Evolutionary conservation across 2,797 vertebrate genomes (phyloP).

Genomic region (Myoxocephalus aenaeus): DNA sequence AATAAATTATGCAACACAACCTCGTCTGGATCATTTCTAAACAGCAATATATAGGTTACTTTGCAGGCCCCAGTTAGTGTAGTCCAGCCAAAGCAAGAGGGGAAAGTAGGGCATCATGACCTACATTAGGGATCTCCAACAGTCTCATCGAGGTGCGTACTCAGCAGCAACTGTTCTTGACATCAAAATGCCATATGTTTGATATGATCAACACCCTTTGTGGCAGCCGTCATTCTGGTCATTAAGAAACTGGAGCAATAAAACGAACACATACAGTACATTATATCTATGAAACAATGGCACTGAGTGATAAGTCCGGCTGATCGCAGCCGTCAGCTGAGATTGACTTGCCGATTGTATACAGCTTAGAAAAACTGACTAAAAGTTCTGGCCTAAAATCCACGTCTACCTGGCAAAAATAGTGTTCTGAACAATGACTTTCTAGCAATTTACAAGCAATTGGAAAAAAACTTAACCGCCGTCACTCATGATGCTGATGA

Average conservation of each 20-base stretch:
- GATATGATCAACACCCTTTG: slow-evolving; percentile 7
- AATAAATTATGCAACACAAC: slow-evolving; percentile 61
- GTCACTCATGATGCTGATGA: not conserved
- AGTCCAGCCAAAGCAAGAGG: slow-evolving; percentile 51
- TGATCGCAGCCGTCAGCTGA: slow-evolving; percentile 4
- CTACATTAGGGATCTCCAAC: slow-evolving; percentile 61
- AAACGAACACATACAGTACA: slow-evolving; percentile 3
- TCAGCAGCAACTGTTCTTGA: slow-evolving; percentile 20
- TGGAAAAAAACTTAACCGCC: not conserved
- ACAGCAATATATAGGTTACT: slow-evolving; percentile 74
- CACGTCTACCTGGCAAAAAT: not conserved
- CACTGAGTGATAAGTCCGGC: slow-evolving; percentile 2
- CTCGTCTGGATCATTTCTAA: slow-evolving; percentile 59
- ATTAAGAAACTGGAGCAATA: slow-evolving; percentile 7
- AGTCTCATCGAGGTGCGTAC: slow-evolving; percentile 29
- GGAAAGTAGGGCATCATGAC: slow-evolving; percentile 75
- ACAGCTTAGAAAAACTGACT: not conserved
- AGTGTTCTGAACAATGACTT: not conserved
- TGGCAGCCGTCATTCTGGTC: slow-evolving; percentile 6
- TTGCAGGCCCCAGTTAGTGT: slow-evolving; percentile 54
- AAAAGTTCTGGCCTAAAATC: not conserved
- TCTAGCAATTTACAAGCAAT: not conserved
- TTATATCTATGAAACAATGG: slow-evolving; percentile 15
- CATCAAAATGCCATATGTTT: slow-evolving; percentile 21
- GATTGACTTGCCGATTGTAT: slow-evolving; percentile 3